A percentile compares a stretch with the other conserved stretches of the same genome.
Conservation (phyloP, 2,113 vertebrate species). For the Sardina pilchardus region DNA sequence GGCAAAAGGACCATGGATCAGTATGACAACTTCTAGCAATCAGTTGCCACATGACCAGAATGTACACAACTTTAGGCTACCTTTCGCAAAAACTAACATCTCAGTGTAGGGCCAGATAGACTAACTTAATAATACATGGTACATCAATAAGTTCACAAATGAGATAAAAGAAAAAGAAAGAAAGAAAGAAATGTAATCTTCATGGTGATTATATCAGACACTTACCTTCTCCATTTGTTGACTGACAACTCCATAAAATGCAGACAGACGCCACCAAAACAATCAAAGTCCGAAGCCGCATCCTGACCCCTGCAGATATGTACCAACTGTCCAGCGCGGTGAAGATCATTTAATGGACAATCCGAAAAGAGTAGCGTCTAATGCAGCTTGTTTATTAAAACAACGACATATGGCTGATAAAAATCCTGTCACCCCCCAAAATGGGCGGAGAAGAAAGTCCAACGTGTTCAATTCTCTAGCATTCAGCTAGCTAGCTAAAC, state of each 20-base stretch:
- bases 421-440: constrained; percentile 66
- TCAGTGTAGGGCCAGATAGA: not conserved
- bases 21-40: not conserved
- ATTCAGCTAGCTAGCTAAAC: constrained; percentile 27
- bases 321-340: constrained; percentile 38
- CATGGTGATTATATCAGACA: constrained; percentile 28
- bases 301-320: constrained; percentile 52
- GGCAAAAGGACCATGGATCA: not conserved
- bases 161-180: too few relatives aligned
- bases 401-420: constrained; percentile 52
- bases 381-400: constrained; percentile 55
- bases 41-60: not conserved
- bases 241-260: constrained; percentile 65
- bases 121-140: not conserved
- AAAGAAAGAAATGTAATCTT: not conserved
- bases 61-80: not conserved
- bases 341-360: constrained; percentile 41
- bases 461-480: constrained; percentile 68
- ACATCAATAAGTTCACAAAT: not conserved
- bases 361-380: constrained; percentile 30
- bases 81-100: not conserved
- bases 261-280: constrained; percentile 62
- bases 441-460: constrained; percentile 71
- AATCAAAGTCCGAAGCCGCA: constrained; percentile 66
- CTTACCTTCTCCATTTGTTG: constrained; percentile 72